Percentiles rank a stretch among this genome's conserved stretches.
phyloP scores from a whole-genome alignment of 2,888 invertebrate genomes.

The Rhorus exstirpatorius region DNA sequence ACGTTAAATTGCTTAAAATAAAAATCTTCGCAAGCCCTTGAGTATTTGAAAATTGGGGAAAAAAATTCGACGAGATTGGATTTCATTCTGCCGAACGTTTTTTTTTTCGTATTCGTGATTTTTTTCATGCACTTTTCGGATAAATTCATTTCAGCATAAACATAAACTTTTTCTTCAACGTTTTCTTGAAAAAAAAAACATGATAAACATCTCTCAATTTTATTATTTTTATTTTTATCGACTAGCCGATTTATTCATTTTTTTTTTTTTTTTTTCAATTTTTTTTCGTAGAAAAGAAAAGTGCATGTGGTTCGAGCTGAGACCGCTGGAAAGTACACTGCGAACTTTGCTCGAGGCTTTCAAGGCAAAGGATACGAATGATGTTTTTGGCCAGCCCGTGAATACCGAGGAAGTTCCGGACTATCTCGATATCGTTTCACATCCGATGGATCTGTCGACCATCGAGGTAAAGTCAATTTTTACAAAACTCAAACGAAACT shows the following conservation, averaged over 20 bases:
- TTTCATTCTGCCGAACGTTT: too few relatives aligned
- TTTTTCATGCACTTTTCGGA: too few relatives aligned
- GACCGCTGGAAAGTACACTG: constrained; percentile 93
- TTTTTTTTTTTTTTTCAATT: background rate
- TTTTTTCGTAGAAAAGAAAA: constrained; percentile 87
- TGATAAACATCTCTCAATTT: too few relatives aligned
- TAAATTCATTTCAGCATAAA: too few relatives aligned
- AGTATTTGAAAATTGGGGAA: too few relatives aligned
- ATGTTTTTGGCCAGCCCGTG: constrained; percentile 97
- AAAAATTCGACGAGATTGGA: too few relatives aligned
- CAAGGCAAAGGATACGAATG: constrained; percentile 92
- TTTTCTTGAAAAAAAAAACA: too few relatives aligned
- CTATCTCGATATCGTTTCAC: constrained; percentile 93
- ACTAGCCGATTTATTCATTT: too few relatives aligned
- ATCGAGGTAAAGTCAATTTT: constrained; percentile 88
- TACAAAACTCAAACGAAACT: too few relatives aligned
- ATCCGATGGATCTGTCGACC: constrained; percentile 96
- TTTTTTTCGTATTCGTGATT: too few relatives aligned
- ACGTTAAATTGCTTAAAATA: background rate
- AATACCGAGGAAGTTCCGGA: constrained; percentile 96
- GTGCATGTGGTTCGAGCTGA: constrained; percentile 92
- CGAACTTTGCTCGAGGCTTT: constrained; percentile 92
- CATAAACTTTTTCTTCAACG: too few relatives aligned
- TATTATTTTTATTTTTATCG: background rate
- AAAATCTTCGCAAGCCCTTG: background rate